A percentile compares a stretch with the other conserved stretches of the same genome.
phyloP scores from a whole-genome alignment of 2,888 invertebrate species.

The Diaprepes abbreviatus region DNA sequence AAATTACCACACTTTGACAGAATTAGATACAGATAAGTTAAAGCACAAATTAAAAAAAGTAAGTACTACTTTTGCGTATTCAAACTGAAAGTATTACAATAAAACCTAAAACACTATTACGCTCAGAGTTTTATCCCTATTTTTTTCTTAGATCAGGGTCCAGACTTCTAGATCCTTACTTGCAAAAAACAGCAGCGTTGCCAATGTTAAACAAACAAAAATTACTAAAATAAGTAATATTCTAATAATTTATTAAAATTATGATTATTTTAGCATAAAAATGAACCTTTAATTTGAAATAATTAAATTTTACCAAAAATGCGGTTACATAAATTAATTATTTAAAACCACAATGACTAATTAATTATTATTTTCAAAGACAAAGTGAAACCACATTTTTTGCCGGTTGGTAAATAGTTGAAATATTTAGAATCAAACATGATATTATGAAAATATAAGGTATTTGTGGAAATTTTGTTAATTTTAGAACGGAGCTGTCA shows the following conservation, averaged over 20 bases:
- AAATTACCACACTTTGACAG: too few species aligned
- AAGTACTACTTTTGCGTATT: too few species aligned
- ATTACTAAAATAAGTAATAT: background rate
- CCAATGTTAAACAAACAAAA: slow-evolving; percentile 12
- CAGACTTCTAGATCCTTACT: slow-evolving; percentile 26
- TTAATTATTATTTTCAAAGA: background rate
- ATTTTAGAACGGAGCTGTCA: background rate
- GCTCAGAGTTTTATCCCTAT: slow-evolving; percentile 5
- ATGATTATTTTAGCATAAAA: too few species aligned
- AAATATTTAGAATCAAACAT: background rate
- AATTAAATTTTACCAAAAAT: background rate
- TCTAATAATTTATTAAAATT: too few species aligned
- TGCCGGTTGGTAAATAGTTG: background rate
- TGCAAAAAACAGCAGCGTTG: slow-evolving; percentile 24
- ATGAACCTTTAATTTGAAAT: background rate
- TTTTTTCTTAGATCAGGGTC: slow-evolving; percentile 25
- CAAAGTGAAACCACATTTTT: background rate
- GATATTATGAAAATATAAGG: background rate
- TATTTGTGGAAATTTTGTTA: background rate
- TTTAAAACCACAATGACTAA: background rate
- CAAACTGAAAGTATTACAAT: too few species aligned
- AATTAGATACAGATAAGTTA: too few species aligned
- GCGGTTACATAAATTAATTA: background rate
- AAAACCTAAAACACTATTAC: too few species aligned
- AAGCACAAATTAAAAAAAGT: too few species aligned